Evolutionary conservation across 2,113 vertebrate genomes (phyloP).

Genomic region (Engystomops pustulosus): DNA sequence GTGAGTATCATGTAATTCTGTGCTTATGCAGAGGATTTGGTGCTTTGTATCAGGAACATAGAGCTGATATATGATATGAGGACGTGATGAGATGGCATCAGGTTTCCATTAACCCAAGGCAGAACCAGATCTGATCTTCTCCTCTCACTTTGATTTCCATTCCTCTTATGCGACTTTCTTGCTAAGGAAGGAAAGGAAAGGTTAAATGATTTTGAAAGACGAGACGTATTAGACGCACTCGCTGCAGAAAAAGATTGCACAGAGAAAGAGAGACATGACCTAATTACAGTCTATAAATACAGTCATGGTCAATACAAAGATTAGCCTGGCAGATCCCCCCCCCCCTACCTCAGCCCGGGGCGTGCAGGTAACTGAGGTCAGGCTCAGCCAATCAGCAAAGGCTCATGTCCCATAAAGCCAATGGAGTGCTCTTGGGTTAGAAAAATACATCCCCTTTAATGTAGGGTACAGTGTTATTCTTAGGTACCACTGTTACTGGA

Average conservation of each 20-base stretch:
- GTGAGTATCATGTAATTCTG: too few species aligned
- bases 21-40: too few species aligned
- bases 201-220: slow-evolving; percentile 12
- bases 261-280: not conserved
- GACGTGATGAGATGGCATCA: not conserved
- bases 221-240: not conserved
- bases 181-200: not conserved
- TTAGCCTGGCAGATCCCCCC: not conserved
- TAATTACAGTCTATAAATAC: not conserved
- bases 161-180: not conserved
- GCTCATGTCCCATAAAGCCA: not conserved
- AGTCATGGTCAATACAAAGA: not conserved
- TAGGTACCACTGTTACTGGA: not conserved
- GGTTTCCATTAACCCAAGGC: not conserved
- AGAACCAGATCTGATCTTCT: not conserved
- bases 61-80: not conserved
- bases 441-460: not conserved
- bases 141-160: too few species aligned
- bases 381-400: not conserved
- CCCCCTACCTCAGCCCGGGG: not conserved
- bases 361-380: not conserved
- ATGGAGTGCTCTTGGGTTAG: not conserved
- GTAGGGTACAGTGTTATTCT: not conserved
- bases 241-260: not conserved
- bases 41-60: too few species aligned